Percentiles rank a stretch among this genome's conserved stretches.
Conservation (phyloP, 2,113 vertebrate genomes). For the Nestor notabilis region DNA sequence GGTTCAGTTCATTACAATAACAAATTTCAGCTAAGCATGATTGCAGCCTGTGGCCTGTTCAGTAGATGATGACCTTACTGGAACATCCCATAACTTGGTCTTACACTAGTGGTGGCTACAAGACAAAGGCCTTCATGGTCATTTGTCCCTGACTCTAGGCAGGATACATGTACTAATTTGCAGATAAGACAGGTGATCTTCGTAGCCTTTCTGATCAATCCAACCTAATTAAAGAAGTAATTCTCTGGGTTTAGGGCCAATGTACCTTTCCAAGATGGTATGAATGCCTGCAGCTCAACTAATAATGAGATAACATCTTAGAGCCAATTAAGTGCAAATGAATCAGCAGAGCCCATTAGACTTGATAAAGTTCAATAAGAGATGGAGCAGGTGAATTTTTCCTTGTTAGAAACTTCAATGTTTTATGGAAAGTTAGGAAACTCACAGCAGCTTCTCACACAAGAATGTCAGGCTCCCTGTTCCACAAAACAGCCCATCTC, state of each 20-base stretch:
- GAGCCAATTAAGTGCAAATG: slow-evolving; percentile 68
- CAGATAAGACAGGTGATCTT: slow-evolving; percentile 1
- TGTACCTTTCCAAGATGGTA: slow-evolving; percentile 34
- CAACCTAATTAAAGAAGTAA: slow-evolving; percentile 68
- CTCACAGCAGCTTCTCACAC: neutral
- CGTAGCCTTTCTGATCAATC: slow-evolving; percentile 58
- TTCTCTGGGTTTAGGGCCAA: slow-evolving; percentile 37
- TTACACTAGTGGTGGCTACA: neutral
- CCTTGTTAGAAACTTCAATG: neutral
- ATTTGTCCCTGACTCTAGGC: neutral
- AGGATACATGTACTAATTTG: neutral
- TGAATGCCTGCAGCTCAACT: slow-evolving; percentile 47
- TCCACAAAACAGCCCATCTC: neutral
- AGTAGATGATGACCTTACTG: neutral
- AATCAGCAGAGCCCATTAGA: slow-evolving; percentile 36
- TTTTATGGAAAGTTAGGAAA: neutral
- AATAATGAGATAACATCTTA: slow-evolving; percentile 59
- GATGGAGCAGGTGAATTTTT: neutral
- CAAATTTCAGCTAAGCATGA: neutral
- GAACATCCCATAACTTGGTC: neutral
- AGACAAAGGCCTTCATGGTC: neutral
- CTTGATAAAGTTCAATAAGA: slow-evolving; percentile 45
- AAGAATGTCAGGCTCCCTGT: neutral
- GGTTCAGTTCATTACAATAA: slow-evolving; percentile 65
- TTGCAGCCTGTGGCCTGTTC: neutral